Percentiles rank a stretch among this genome's conserved stretches.
These are phyloP conservation scores for Drosophila fuyamai DNA, from an alignment of 1,140 invertebrate species.

Conservation along the genomic window DNA sequence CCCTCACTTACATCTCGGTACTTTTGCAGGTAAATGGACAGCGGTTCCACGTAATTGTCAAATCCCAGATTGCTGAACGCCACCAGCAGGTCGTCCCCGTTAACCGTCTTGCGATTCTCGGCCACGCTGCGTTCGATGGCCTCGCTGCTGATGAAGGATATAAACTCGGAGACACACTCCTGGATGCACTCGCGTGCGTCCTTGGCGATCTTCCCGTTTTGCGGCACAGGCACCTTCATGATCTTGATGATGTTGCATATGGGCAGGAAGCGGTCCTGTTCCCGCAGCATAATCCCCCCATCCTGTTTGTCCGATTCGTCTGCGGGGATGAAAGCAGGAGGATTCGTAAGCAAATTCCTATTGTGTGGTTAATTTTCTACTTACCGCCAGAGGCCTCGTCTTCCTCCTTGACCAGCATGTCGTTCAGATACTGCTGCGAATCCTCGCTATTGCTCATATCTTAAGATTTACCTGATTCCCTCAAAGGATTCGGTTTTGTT, in stretches of 20 bases:
- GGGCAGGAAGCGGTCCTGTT: constrained; percentile 98
- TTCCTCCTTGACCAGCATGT: constrained; percentile 73
- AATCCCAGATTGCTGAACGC: constrained; percentile 99
- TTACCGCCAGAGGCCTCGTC: constrained; percentile 73
- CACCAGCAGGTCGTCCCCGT: constrained; percentile 98
- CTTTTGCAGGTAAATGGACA: constrained; percentile 98
- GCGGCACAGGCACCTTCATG: constrained; percentile 99
- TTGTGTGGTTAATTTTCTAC: neutral
- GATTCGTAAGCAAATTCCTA: neutral
- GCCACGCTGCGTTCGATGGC: constrained; percentile 98
- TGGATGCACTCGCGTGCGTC: constrained; percentile 99
- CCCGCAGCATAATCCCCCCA: constrained; percentile 86
- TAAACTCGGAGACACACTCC: constrained; percentile 99
- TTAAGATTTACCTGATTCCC: neutral
- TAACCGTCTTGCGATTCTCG: constrained; percentile 99
- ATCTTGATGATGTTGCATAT: constrained; percentile 99
- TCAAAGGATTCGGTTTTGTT: constrained; percentile 5
- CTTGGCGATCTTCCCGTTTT: constrained; percentile 99
- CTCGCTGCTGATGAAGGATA: constrained; percentile 99
- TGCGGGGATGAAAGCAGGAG: neutral
- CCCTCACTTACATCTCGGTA: constrained; percentile 90
- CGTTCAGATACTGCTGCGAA: constrained; percentile 72
- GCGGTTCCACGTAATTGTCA: constrained; percentile 98
- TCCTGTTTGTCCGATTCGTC: constrained; percentile 79
- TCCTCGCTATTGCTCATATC: constrained; percentile 79